Base-by-base conservation (phyloP, 2,888 invertebrate genomes). In the Subacronicta megacephala region DNA sequence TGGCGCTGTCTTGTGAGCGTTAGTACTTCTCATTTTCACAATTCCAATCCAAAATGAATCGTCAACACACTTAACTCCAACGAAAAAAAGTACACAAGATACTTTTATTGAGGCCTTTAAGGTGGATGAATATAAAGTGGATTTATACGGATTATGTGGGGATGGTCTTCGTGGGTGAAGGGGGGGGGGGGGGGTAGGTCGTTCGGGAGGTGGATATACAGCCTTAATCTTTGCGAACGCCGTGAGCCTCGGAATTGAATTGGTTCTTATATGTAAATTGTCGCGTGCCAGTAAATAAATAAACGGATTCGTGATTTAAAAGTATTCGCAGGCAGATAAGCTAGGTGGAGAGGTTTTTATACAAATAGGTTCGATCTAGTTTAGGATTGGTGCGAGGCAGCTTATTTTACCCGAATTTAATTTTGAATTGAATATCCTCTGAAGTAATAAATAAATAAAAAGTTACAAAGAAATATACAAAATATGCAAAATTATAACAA, bases 51-150 rank as follows among this genome's bases (percentile, higher is more conserved):
- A 44, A 64, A 66, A 76, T 74, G 63, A 77, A 72, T 74, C 61
- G 75, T 75, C 77, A 74, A 80, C 80, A 80, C 75, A 60, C 70
- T 72, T 70, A 70, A 64, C 71, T 75, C 68, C 57, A 52, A 67
- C 72, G 75, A 74, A 84, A 84, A n/a, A 85, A 84, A 85, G 81
- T 84, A 85, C 83, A 85, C 85, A 80, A 87, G 87, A 86, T 87
- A 85, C 86, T 91, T 93, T 93, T 92, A 93, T 92, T 89, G 88
- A 84, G 84, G 90, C 87, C 89, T 91, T 93, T 92, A 93, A 93
- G 92, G 93, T 93, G 93, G 93, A 93, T 93, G 92, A 93, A 91
- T 91, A 92, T 93, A 93, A 93, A 93, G 85, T 89, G 91, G 93
- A 93, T 92, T 93, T 90, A 90, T 90, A 84, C 73, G 91, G 92